Evolutionary conservation across 2,797 vertebrate species (phyloP), one percentile per base, ranked within the genome.

Genomic region (Simalia tracyae): DNA sequence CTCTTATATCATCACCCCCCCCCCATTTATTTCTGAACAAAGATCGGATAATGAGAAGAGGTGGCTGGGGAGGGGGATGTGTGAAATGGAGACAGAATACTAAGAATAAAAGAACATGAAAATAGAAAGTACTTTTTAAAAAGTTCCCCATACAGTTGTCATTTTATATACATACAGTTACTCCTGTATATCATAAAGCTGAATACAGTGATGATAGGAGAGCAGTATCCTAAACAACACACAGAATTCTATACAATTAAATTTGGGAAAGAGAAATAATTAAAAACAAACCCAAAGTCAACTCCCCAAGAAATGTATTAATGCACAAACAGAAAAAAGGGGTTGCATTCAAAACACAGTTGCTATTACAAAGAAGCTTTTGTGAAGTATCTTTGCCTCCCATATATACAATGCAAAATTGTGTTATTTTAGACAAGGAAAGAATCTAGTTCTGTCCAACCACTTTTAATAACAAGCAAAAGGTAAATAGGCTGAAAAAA

Each of bases 21-120:
- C 42, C 68, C 91, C 87, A 88, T 91, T 59, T 84, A 72, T 90
- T 93, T 64, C 60, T 66, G 90, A 90, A 91, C 89, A 64, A 31
- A 85, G 86, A 91, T 3, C 11, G 36, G 1, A 1, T 92, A 57
- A 93, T 88, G 3, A 28, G 7, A 84, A 56, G 84, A 91, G n/a
- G n/a, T 50, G 59, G 12, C 8, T n/a, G 9, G 28, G n/a, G 2
- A 64, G 68, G 14, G 1, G 81, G 50, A 64, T 50, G 22, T 76
- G 36, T 76, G 36, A 76, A 76, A 36, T 24, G 36, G 14, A 72
- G n/a, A 76, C 42, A 85, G 91, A 50, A 56, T 66, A 0, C 0
- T 85, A 42, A 22, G 46, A 56, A 66, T 0, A 19, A 17, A n/a
- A 5, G 2, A 84, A 60, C 17, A 89, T 15, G 36, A 3, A 56